phyloP scores from a whole-genome alignment of 2,888 invertebrate species.

The Tipula confusa region DNA sequence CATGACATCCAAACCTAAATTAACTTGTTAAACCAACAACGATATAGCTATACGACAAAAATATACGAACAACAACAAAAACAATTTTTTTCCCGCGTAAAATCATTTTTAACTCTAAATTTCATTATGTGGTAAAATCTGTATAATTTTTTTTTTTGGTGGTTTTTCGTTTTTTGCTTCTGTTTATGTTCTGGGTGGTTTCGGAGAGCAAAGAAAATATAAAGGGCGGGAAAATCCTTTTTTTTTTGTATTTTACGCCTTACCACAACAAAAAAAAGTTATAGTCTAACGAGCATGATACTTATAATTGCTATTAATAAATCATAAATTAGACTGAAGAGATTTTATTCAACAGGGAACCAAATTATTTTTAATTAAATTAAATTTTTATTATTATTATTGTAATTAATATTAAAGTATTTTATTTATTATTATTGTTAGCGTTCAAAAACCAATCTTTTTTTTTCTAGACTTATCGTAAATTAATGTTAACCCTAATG shows the following conservation, averaged over 20 bases:
- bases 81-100: background rate
- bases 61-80: background rate
- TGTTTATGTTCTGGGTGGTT: background rate
- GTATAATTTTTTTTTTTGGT: background rate
- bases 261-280: background rate
- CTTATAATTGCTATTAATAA: background rate
- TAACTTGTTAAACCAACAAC: background rate
- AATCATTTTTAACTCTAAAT: constrained; percentile 3
- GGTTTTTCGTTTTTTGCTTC: background rate
- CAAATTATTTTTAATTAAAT: constrained; percentile 14
- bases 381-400: background rate
- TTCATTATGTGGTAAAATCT: background rate
- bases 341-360: background rate
- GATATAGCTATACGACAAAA: background rate
- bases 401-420: background rate
- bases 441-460: background rate
- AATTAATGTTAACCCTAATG: background rate
- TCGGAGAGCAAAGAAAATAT: background rate
- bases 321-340: constrained; percentile 14
- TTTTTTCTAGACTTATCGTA: background rate
- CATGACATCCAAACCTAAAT: background rate
- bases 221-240: background rate
- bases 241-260: background rate
- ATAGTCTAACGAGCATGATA: background rate
- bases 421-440: background rate